Evolutionary conservation across 1,140 invertebrate genomes (phyloP), one percentile per base, ranked within the genome.

Genomic region (Zaprionus davidi): DNA sequence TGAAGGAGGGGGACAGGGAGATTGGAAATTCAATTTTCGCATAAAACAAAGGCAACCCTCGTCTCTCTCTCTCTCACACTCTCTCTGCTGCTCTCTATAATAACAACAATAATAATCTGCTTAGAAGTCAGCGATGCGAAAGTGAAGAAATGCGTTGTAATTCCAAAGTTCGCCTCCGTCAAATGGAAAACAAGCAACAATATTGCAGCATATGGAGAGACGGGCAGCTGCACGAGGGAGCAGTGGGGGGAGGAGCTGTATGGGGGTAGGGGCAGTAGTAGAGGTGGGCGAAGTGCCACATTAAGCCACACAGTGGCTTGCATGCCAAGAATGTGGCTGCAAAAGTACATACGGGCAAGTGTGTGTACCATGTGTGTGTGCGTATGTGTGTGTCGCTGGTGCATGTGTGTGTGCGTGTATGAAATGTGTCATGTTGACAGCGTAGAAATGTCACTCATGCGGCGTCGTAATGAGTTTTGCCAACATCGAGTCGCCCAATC

Each of bases 131-230:
- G 81, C 85, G 84, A 88, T 84, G 84, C 78, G 85, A 78, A 90
- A 88, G 84, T 88, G 85, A 88, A 88, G 85, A 88, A 88, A 88
- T 88, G 82, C 86, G 81, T 82, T 88, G 85, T 90, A 88, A 88
- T 88, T 85, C 87, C 79, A 81, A 81, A 81, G 78, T 81, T 81
- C 71, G 57, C 59, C 51, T 57, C 65, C 65, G 71, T 77, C 71
- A 72, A 77, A 77, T 73, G 63, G 71, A 62, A 74, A 74, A 78
- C 63, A 72, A 62, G 75, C 60, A 80, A 71, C 76, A 78, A 78
- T 81, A 81, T 78, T 81, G 76, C 71, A 81, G 77, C 76, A 81
- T 81, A 78, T 81, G 78, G 65, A 26, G 59, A 46, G 41, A 38
- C 22, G 20, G 53, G 36, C 28, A 20, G 36, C n/a, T 46, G 60